Conservation (phyloP, 2,888 invertebrate species). For the Synergus umbraculus region DNA sequence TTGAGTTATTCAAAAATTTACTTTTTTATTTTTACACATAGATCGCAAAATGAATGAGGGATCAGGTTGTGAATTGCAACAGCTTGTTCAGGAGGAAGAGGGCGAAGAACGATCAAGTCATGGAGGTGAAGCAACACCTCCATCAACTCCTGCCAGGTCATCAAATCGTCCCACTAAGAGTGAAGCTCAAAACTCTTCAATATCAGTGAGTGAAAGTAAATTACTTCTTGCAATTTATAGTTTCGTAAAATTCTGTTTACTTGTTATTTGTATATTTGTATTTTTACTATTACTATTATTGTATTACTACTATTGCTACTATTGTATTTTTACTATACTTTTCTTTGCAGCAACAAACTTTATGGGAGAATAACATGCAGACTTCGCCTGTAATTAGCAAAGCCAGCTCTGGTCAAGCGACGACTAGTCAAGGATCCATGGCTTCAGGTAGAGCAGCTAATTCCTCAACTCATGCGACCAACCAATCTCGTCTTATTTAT, state of each 20-base stretch:
- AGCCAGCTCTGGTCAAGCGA: constrained; percentile 73
- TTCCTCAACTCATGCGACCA: constrained; percentile 64
- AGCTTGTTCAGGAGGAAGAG: constrained; percentile 77
- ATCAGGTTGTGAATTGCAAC: constrained; percentile 76
- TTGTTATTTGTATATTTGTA: no score
- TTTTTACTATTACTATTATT: no score
- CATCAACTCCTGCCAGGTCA: constrained; percentile 73
- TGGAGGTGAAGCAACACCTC: constrained; percentile 76
- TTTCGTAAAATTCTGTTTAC: neutral
- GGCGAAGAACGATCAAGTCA: constrained; percentile 72
- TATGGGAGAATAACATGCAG: constrained; percentile 71
- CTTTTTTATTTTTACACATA: neutral
- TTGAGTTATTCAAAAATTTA: neutral
- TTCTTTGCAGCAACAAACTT: constrained; percentile 69
- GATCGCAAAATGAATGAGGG: constrained; percentile 70
- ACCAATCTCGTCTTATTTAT: constrained; percentile 70
- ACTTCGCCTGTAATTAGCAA: constrained; percentile 72
- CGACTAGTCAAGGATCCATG: constrained; percentile 73
- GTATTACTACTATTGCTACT: no score
- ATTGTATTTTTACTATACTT: neutral
- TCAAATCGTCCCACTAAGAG: constrained; percentile 68
- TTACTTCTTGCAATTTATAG: no score
- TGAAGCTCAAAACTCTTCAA: constrained; percentile 63
- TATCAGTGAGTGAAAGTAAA: neutral
- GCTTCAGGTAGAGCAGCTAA: constrained; percentile 68